Conservation (phyloP, 2,797 vertebrate species). For the Apodemus agrarius region DNA sequence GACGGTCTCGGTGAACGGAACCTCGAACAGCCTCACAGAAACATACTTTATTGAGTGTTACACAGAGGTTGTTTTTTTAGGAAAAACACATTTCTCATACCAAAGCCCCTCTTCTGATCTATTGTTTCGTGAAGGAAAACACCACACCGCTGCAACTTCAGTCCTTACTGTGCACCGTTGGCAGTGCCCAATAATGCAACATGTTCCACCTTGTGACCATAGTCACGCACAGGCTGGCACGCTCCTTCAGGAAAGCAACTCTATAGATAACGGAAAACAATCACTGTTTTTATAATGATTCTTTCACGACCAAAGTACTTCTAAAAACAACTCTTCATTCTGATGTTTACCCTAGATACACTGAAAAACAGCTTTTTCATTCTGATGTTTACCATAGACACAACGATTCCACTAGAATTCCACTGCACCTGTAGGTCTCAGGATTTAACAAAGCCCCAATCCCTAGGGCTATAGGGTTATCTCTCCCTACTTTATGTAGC, state of each 20-base stretch:
- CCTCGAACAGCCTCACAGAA: background rate
- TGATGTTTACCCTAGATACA: background rate
- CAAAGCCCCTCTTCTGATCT: background rate
- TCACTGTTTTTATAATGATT: background rate
- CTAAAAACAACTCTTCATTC: background rate
- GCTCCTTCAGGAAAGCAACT: background rate
- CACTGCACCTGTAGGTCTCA: accelerated
- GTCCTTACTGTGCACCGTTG: background rate
- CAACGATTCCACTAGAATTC: background rate
- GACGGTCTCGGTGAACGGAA: background rate
- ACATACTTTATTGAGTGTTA: background rate
- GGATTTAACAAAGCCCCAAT: background rate
- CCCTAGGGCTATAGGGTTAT: background rate
- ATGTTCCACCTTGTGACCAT: background rate
- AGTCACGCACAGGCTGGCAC: background rate
- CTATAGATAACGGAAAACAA: background rate
- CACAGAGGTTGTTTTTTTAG: background rate
- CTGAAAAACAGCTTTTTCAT: background rate
- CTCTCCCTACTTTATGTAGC: background rate
- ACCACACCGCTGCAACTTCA: background rate
- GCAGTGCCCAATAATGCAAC: background rate
- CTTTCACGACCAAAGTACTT: background rate
- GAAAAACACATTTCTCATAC: background rate
- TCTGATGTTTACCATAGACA: background rate
- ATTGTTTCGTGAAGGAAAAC: background rate